Percentiles rank a stretch among this genome's conserved stretches.
These are phyloP conservation scores for Herminia tarsipennalis DNA, from an alignment of 2,888 invertebrate species.

Conservation along the genomic window DNA sequence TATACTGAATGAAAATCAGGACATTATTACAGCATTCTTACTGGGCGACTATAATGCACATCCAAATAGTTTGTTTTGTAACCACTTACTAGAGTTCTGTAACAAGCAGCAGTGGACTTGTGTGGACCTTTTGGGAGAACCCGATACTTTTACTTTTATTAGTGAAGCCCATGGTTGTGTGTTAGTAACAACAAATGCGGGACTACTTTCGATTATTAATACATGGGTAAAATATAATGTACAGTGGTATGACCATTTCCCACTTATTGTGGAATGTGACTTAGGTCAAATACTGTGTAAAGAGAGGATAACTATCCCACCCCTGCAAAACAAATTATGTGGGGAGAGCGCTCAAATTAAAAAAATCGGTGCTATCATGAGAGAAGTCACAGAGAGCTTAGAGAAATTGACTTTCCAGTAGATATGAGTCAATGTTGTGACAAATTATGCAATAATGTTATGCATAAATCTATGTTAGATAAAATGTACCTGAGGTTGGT, in stretches of 20 bases:
- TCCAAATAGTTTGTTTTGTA: not conserved
- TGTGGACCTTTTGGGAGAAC: constrained; percentile 9
- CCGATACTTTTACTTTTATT: too few species aligned
- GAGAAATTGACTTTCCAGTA: constrained; percentile 10
- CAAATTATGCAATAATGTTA: constrained; percentile 4
- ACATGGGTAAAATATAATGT: too few species aligned
- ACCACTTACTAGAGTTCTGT: not conserved
- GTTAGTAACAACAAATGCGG: too few species aligned
- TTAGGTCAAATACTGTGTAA: too few species aligned
- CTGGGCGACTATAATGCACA: too few species aligned
- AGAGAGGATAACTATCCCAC: too few species aligned
- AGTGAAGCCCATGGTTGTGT: too few species aligned
- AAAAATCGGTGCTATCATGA: constrained; percentile 3
- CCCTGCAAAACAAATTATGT: too few species aligned
- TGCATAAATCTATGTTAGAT: constrained; percentile 6
- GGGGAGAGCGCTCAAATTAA: too few species aligned
- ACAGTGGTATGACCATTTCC: too few species aligned
- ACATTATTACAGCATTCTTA: not conserved
- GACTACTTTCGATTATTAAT: too few species aligned
- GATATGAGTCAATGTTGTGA: constrained; percentile 10
- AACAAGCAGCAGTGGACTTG: not conserved
- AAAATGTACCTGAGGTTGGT: constrained; percentile 9
- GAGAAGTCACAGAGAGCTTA: constrained; percentile 7
- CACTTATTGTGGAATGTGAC: too few species aligned
- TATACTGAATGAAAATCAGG: constrained; percentile 9